Conservation (phyloP, 2,113 vertebrate species). For the Redunca redunca region DNA sequence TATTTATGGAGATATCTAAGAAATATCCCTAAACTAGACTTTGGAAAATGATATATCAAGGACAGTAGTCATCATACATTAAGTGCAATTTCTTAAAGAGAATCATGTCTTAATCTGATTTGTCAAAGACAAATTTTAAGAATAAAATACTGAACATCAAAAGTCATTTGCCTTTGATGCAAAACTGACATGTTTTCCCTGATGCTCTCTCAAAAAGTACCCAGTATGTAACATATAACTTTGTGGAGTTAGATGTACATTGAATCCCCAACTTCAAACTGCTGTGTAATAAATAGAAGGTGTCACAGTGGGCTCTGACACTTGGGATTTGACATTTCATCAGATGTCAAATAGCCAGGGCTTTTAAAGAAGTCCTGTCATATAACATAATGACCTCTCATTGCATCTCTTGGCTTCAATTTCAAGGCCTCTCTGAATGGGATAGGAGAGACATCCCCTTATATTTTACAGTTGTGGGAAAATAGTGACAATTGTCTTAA, state of each 20-base stretch:
- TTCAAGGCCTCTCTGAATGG: neutral
- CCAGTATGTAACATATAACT: neutral
- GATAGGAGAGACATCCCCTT: neutral
- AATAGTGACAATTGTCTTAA: neutral
- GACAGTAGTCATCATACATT: neutral
- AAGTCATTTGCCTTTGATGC: neutral
- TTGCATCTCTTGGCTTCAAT: neutral
- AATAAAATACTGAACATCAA: neutral
- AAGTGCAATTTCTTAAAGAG: neutral
- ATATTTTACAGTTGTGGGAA: neutral
- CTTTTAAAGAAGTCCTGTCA: neutral
- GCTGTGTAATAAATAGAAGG: constrained; percentile 18
- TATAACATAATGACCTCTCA: neutral
- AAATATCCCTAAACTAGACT: neutral
- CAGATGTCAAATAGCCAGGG: constrained; percentile 28
- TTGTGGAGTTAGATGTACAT: neutral
- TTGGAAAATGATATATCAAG: neutral
- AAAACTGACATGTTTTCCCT: neutral
- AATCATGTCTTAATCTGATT: neutral
- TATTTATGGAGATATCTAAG: neutral
- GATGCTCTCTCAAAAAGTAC: neutral
- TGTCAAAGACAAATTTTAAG: neutral
- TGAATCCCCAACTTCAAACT: constrained; percentile 9
- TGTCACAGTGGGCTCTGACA: neutral
- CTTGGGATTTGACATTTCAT: constrained; percentile 20